A percentile compares a stretch with the other conserved stretches of the same genome.
Conservation (phyloP, 2,888 invertebrate species). For the Caenorhabditis japonica region DNA sequence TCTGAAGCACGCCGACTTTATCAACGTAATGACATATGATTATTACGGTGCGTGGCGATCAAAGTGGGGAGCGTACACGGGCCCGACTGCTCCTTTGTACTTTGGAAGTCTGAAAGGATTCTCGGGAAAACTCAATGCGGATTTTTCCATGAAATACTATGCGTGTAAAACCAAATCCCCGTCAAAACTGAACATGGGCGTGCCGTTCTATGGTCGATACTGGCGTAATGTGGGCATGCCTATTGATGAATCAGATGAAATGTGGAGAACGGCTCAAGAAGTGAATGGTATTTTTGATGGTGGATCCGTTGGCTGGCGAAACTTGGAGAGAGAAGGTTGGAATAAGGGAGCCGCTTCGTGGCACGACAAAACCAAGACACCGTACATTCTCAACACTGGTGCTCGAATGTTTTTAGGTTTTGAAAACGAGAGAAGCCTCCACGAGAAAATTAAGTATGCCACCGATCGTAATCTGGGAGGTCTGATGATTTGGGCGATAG, state of each 20-base stretch:
- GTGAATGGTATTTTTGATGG: slow-evolving; percentile 56
- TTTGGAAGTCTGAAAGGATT: slow-evolving; percentile 51
- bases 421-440: slow-evolving; percentile 65
- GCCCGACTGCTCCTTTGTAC: slow-evolving; percentile 62
- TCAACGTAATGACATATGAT: slow-evolving; percentile 69
- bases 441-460: slow-evolving; percentile 64
- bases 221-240: slow-evolving; percentile 68
- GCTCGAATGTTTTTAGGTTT: slow-evolving; percentile 58
- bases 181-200: slow-evolving; percentile 54
- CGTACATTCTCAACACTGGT: slow-evolving; percentile 54
- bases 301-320: slow-evolving; percentile 64
- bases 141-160: slow-evolving; percentile 63
- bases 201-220: slow-evolving; percentile 43
- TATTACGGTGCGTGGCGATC: slow-evolving; percentile 67
- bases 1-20: slow-evolving; percentile 61
- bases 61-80: slow-evolving; percentile 68
- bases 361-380: slow-evolving; percentile 63
- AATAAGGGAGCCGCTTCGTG: slow-evolving; percentile 44
- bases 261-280: slow-evolving; percentile 67
- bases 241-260: slow-evolving; percentile 59
- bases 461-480: slow-evolving; percentile 64
- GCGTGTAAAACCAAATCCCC: slow-evolving; percentile 54
- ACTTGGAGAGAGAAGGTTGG: slow-evolving; percentile 56
- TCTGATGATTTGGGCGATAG: slow-evolving; percentile 74
- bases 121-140: slow-evolving; percentile 63